These are phyloP conservation scores for Cyprinodon diabolis DNA, from an alignment of 2,797 vertebrate species.

Conservation along the genomic window DNA sequence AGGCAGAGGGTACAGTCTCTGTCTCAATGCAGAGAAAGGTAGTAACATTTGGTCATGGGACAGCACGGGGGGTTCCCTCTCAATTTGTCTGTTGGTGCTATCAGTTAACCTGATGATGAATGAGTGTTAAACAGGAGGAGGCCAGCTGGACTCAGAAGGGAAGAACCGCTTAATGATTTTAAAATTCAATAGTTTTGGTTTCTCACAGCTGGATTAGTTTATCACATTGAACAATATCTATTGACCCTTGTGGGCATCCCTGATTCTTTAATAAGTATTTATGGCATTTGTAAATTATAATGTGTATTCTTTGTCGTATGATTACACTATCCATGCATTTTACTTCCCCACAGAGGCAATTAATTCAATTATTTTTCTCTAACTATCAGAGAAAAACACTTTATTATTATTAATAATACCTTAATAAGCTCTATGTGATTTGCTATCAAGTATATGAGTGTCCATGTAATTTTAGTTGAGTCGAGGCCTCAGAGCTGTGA, in stretches of 20 bases:
- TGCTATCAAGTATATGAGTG: neutral
- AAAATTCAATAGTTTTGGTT: slow-evolving; percentile 11
- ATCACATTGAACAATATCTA: slow-evolving; percentile 36
- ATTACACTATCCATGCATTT: neutral
- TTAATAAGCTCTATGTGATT: neutral
- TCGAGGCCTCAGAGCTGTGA: slow-evolving; percentile 8
- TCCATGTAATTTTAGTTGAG: neutral
- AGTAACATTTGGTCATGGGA: neutral
- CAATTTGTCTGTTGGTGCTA: slow-evolving; percentile 35
- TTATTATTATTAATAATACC: slow-evolving; percentile 11
- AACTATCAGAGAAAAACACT: neutral
- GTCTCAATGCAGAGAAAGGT: neutral
- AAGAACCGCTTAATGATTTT: slow-evolving; percentile 34
- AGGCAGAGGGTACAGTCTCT: neutral
- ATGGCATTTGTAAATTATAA: neutral
- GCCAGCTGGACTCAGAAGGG: slow-evolving; percentile 35
- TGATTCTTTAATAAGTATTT: slow-evolving; percentile 3
- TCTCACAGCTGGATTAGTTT: slow-evolving; percentile 13
- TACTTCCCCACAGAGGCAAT: neutral
- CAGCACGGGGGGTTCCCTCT: neutral
- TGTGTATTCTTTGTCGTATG: neutral
- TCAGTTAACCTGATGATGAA: slow-evolving; percentile 66
- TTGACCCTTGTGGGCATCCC: slow-evolving; percentile 32
- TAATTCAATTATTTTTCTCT: too few relatives aligned
- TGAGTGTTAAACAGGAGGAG: slow-evolving; percentile 36